A percentile compares a stretch with the other conserved stretches of the same genome.
Evolutionary conservation across 2,888 invertebrate genomes (phyloP).

Genomic region (Labia minor): DNA sequence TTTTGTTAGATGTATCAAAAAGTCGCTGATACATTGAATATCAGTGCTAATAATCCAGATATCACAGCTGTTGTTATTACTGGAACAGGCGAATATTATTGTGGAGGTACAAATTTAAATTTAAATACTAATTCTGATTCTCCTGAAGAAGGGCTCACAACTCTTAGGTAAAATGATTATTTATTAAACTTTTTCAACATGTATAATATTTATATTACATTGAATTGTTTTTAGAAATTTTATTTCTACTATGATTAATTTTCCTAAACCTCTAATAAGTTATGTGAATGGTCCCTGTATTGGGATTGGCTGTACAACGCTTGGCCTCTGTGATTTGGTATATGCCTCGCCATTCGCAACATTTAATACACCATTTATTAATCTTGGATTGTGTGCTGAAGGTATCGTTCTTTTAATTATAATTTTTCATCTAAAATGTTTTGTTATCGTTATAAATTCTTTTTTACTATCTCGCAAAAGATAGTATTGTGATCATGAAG

Average conservation of each 20-base stretch:
- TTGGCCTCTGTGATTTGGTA: slow-evolving; percentile 77
- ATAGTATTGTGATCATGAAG: too few species aligned
- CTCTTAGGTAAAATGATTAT: slow-evolving; percentile 26
- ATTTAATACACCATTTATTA: slow-evolving; percentile 79
- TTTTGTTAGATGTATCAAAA: slow-evolving; percentile 50
- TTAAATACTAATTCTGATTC: too few species aligned
- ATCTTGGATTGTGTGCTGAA: slow-evolving; percentile 76
- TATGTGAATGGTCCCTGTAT: slow-evolving; percentile 91
- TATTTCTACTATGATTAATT: slow-evolving; percentile 66
- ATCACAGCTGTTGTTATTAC: slow-evolving; percentile 65
- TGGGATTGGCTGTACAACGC: slow-evolving; percentile 76
- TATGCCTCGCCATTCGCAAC: slow-evolving; percentile 65
- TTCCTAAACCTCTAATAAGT: slow-evolving; percentile 77
- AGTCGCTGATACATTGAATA: slow-evolving; percentile 51
- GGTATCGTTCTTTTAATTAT: background rate
- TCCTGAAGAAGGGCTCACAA: slow-evolving; percentile 25
- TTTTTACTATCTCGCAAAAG: too few species aligned
- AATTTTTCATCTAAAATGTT: slow-evolving; percentile 21
- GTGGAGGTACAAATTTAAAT: slow-evolving; percentile 52
- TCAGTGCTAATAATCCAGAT: slow-evolving; percentile 55
- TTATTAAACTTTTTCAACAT: background rate
- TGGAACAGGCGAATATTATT: slow-evolving; percentile 68
- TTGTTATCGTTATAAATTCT: too few species aligned
- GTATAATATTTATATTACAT: background rate
- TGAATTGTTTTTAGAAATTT: slow-evolving; percentile 44